Percentiles rank a stretch among this genome's conserved stretches.
Evolutionary conservation across 2,113 vertebrate species (phyloP).

Genomic region (Origma solitaria): DNA sequence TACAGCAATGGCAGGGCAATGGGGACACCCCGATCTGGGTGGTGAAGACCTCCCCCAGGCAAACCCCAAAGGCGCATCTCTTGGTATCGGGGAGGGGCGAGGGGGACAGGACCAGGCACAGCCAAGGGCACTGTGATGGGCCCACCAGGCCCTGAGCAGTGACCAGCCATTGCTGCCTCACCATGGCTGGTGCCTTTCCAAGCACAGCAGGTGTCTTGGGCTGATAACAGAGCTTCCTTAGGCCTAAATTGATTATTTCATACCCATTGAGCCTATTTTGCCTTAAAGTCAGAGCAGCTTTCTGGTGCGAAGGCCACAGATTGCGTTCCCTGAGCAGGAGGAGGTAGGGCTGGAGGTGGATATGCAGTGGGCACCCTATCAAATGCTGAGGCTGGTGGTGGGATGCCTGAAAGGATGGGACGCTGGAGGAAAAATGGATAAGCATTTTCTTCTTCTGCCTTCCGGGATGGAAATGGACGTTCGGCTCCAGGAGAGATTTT

Average conservation of each 20-base stretch:
- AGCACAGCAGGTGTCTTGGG: rapidly evolving
- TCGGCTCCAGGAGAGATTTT: not conserved
- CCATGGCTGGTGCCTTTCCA: rapidly evolving
- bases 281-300: not conserved
- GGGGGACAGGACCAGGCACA: not conserved
- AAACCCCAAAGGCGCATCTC: not conserved
- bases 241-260: not conserved
- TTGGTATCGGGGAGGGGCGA: not conserved
- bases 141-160: not conserved
- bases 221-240: not conserved
- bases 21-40: not conserved
- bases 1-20: not conserved
- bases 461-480: not conserved
- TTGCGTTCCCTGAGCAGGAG: rapidly evolving
- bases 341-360: not conserved
- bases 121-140: rapidly evolving
- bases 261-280: not conserved
- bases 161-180: not conserved
- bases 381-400: not conserved
- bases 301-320: not conserved
- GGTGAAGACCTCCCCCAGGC: not conserved
- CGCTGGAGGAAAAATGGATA: not conserved
- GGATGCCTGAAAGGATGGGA: not conserved
- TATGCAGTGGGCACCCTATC: not conserved
- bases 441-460: not conserved